Evolutionary conservation across 2,113 vertebrate genomes (phyloP).

Genomic region (Empidonax alnorum): DNA sequence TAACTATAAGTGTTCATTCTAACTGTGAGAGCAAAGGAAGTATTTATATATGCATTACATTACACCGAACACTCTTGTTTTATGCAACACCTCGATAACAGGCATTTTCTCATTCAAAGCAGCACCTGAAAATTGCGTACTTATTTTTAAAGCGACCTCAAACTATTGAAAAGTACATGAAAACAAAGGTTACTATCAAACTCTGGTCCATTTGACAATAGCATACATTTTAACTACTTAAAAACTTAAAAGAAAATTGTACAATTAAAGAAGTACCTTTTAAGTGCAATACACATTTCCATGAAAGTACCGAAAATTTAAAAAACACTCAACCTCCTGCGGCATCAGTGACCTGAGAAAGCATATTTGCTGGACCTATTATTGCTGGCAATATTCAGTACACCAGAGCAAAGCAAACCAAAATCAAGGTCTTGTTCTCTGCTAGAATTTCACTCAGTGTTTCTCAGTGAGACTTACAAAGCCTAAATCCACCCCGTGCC

Average conservation of each 20-base stretch:
- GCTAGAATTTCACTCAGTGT: neutral
- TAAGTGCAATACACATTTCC: neutral
- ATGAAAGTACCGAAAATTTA: neutral
- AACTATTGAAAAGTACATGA: neutral
- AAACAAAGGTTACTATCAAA: neutral
- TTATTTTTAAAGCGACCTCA: neutral
- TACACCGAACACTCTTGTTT: neutral
- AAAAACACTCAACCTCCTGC: neutral
- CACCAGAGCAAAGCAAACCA: neutral
- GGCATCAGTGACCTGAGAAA: neutral
- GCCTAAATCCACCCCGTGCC: neutral
- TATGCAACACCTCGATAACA: neutral
- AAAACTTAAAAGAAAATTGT: neutral
- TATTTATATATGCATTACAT: neutral
- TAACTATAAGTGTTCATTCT: neutral
- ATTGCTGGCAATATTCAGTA: neutral
- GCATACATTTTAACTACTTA: neutral
- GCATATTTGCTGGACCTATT: neutral
- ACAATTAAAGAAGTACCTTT: neutral
- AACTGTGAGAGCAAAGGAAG: neutral
- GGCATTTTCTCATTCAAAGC: neutral
- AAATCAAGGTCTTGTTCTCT: neutral
- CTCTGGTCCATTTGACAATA: neutral
- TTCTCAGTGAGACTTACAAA: neutral
- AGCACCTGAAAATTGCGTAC: neutral